A percentile compares a stretch with the other conserved stretches of the same genome.
Evolutionary conservation across 53 echinoderm and acorn worm species (phyloP).

Genomic region (Actinopyga echinites): DNA sequence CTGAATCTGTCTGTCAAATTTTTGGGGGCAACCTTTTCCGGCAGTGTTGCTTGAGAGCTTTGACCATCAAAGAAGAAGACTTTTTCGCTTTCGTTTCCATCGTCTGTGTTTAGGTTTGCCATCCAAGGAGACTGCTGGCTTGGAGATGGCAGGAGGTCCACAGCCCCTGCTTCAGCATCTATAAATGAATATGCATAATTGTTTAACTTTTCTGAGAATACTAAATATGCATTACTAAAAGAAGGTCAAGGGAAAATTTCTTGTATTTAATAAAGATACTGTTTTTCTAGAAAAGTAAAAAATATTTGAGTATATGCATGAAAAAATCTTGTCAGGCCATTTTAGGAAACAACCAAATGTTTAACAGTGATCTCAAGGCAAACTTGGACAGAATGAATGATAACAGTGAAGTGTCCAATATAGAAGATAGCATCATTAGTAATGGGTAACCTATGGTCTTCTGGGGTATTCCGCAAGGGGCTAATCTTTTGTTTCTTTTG

Average conservation of each 20-base stretch:
- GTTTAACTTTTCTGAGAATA: no score
- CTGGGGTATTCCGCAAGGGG: no score
- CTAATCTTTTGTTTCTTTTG: no score
- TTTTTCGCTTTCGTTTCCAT: constrained; percentile 95
- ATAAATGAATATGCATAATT: not conserved
- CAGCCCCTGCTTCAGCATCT: constrained; percentile 80
- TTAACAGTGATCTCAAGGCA: no score
- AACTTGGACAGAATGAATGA: no score
- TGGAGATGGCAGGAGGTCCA: constrained; percentile 84
- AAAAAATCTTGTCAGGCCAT: no score
- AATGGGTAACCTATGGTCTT: no score
- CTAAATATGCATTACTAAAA: not conserved
- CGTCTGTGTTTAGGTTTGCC: constrained; percentile 78
- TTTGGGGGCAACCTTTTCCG: constrained; percentile 76
- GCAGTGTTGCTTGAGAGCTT: constrained; percentile 74
- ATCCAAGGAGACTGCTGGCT: constrained; percentile 85
- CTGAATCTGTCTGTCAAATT: constrained; percentile 82
- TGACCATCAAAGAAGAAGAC: constrained; percentile 94
- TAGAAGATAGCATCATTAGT: no score
- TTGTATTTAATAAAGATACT: not conserved
- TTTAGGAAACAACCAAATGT: no score
- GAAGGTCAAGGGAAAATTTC: not conserved
- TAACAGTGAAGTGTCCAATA: no score
- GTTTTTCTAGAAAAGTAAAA: no score
- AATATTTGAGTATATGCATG: no score